These are phyloP conservation scores for Polydesmus complanatus DNA, from an alignment of 2,888 invertebrate species.

Conservation along the genomic window DNA sequence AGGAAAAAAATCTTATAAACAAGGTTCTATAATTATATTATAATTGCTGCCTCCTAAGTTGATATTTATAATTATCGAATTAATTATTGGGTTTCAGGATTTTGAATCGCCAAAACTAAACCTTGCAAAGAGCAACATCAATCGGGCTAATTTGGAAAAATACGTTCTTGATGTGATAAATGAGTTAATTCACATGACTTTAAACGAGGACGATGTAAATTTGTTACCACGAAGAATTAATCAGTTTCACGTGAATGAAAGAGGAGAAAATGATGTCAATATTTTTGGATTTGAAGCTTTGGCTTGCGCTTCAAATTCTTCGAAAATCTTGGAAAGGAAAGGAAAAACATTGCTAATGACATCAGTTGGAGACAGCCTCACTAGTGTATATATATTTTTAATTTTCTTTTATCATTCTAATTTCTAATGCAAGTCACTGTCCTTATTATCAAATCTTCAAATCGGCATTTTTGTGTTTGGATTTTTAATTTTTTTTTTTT, in stretches of 20 bases:
- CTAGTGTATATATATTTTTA: constrained; percentile 35
- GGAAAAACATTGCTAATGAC: constrained; percentile 35
- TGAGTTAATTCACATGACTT: constrained; percentile 28
- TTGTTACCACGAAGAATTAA: constrained; percentile 37
- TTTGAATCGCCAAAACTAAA: constrained; percentile 34
- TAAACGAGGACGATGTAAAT: constrained; percentile 29
- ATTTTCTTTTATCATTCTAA: too few species aligned
- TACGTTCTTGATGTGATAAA: constrained; percentile 41
- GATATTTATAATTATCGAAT: not conserved
- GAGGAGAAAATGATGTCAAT: constrained; percentile 39
- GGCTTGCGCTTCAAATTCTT: constrained; percentile 39
- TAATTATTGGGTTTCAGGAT: constrained; percentile 29
- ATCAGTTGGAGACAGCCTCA: constrained; percentile 41
- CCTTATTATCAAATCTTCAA: too few species aligned
- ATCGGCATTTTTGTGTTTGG: too few species aligned
- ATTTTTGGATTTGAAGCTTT: constrained; percentile 45
- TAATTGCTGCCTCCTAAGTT: not conserved
- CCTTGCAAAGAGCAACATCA: constrained; percentile 39
- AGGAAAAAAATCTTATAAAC: constrained; percentile 37
- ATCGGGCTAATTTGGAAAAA: constrained; percentile 34
- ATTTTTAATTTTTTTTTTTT: too few species aligned
- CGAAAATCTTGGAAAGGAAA: constrained; percentile 34
- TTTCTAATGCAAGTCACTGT: too few species aligned
- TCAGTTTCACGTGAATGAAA: constrained; percentile 22
- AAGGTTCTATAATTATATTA: constrained; percentile 24